phyloP scores from a whole-genome alignment of 2,797 vertebrate species.

The Propithecus deckenii region DNA sequence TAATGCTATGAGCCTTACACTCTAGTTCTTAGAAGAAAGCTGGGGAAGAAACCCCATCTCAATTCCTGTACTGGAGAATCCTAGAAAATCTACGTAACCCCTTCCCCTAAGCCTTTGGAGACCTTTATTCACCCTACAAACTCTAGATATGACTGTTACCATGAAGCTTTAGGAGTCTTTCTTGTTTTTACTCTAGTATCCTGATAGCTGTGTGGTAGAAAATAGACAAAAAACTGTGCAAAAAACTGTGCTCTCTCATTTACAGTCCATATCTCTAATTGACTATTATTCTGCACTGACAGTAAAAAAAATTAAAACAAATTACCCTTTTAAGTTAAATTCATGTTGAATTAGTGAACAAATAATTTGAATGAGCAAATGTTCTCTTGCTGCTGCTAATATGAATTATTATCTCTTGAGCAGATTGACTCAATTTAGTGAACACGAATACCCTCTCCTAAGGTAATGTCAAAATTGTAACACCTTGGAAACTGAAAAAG shows the following conservation, averaged over 20 bases:
- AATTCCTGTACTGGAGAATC: background rate
- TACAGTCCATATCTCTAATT: background rate
- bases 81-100: background rate
- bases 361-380: background rate
- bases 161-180: background rate
- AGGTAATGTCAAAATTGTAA: background rate
- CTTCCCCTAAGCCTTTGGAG: background rate
- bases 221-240: background rate
- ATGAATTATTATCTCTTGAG: background rate
- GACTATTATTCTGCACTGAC: background rate
- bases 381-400: background rate
- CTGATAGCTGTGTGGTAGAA: background rate
- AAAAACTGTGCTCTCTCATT: background rate
- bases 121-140: background rate
- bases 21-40: slow-evolving; percentile 1
- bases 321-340: background rate
- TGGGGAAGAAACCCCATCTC: background rate
- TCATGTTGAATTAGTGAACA: background rate
- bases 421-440: background rate
- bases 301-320: background rate
- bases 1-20: background rate
- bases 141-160: background rate
- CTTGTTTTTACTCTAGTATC: background rate
- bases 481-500: slow-evolving; percentile 13
- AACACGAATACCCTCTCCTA: background rate